Conservation (phyloP, 2,113 vertebrate species). For the Parotia lawesii region DNA sequence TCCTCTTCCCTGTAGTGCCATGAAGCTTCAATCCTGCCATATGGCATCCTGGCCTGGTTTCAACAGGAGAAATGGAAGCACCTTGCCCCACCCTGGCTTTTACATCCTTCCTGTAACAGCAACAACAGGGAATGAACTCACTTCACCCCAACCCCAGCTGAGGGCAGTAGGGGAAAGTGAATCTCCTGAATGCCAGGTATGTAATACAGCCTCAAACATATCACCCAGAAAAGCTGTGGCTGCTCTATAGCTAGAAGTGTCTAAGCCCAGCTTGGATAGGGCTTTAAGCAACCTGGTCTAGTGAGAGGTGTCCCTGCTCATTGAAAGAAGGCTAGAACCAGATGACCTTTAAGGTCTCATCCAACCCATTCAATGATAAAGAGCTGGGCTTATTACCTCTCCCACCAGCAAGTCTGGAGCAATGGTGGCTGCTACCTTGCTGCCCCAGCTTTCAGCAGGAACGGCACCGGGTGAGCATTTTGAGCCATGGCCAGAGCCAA, state of each 20-base stretch:
- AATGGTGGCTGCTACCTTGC: accelerated
- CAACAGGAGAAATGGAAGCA: neutral
- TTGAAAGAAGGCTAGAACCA: neutral
- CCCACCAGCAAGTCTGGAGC: neutral
- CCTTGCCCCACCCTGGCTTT: neutral
- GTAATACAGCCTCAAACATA: neutral
- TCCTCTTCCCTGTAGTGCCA: neutral
- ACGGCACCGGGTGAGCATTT: accelerated
- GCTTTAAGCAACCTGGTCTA: neutral
- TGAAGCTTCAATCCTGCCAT: neutral
- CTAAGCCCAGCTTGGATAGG: neutral
- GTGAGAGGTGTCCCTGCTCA: neutral
- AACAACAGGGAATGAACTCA: neutral
- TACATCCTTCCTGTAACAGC: neutral
- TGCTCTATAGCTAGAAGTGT: neutral
- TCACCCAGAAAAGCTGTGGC: neutral
- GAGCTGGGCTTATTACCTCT: accelerated
- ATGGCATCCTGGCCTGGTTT: neutral
- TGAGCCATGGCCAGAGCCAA: accelerated
- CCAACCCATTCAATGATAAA: neutral
- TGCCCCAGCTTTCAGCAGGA: neutral
- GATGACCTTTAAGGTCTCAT: neutral
- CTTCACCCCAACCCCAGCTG: neutral
- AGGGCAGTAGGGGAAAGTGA: accelerated
- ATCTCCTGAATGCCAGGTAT: neutral